Percentiles rank a stretch among this genome's conserved stretches.
These are phyloP conservation scores for Aphidius colemani DNA, from an alignment of 2,888 invertebrate species.

Conservation along the genomic window DNA sequence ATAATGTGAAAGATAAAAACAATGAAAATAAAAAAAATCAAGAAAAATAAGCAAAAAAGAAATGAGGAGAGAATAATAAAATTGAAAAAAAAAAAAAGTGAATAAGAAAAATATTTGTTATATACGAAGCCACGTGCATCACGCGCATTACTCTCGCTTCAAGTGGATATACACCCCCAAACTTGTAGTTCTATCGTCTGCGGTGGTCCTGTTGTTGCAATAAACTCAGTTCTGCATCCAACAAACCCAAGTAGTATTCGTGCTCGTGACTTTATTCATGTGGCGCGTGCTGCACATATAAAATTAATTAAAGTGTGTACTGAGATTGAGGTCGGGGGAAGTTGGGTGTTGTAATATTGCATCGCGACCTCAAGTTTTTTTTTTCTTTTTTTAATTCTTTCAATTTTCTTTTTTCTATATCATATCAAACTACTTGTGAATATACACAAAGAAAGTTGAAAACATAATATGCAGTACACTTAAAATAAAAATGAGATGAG, in stretches of 20 bases:
- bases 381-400: no score
- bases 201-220: conserved; percentile 12
- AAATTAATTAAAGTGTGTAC: conserved; percentile 56
- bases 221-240: background rate
- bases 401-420: no score
- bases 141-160: conserved; percentile 48
- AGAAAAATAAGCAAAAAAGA: background rate
- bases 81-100: background rate
- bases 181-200: conserved; percentile 2
- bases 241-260: conserved; percentile 16
- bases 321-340: conserved; percentile 33
- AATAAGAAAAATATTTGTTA: conserved; percentile 25
- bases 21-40: conserved; percentile 2
- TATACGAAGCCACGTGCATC: conserved; percentile 47
- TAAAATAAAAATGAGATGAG: no score
- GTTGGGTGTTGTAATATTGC: conserved; percentile 8
- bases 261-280: conserved; percentile 44
- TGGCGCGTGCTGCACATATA: conserved; percentile 46
- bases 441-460: no score
- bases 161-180: conserved; percentile 41
- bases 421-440: no score
- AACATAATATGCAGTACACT: no score
- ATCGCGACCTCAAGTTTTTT: conserved; percentile 10
- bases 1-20: background rate
- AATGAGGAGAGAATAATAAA: background rate